Conservation (phyloP, 2,888 invertebrate genomes). For the Cryptosula pallasiana region DNA sequence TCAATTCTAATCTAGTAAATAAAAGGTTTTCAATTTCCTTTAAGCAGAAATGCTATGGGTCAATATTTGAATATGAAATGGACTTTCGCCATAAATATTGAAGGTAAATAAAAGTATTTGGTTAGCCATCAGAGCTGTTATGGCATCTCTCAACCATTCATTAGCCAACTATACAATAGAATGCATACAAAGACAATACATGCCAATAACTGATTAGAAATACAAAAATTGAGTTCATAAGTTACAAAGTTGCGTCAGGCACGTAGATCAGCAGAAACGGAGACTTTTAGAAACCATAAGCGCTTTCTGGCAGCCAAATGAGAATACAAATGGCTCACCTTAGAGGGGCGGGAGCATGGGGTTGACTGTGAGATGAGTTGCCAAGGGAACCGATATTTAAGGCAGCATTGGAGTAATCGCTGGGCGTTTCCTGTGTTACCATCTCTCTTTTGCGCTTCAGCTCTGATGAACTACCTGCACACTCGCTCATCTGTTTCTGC, state of each 20-base stretch:
- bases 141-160: too few species aligned
- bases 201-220: too few species aligned
- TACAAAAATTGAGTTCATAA: too few species aligned
- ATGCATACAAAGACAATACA: too few species aligned
- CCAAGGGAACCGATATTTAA: neutral
- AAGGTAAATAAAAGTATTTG: neutral
- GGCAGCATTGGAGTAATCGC: neutral
- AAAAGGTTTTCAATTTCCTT: conserved; percentile 16
- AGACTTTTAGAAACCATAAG: too few species aligned
- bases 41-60: neutral
- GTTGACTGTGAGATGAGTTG: too few species aligned
- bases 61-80: neutral
- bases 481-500: conserved; percentile 11
- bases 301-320: too few species aligned
- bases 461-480: neutral
- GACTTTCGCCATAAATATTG: neutral
- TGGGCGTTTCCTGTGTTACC: neutral
- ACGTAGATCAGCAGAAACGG: too few species aligned
- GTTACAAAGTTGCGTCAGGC: too few species aligned
- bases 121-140: neutral
- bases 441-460: neutral
- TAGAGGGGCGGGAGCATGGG: too few species aligned
- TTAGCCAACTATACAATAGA: too few species aligned
- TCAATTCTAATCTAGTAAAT: conserved; percentile 12
- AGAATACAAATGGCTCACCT: too few species aligned